Percentiles rank a stretch among this genome's conserved stretches.
phyloP scores from a whole-genome alignment of 2,888 invertebrate species.

The Drosophila borborema region DNA sequence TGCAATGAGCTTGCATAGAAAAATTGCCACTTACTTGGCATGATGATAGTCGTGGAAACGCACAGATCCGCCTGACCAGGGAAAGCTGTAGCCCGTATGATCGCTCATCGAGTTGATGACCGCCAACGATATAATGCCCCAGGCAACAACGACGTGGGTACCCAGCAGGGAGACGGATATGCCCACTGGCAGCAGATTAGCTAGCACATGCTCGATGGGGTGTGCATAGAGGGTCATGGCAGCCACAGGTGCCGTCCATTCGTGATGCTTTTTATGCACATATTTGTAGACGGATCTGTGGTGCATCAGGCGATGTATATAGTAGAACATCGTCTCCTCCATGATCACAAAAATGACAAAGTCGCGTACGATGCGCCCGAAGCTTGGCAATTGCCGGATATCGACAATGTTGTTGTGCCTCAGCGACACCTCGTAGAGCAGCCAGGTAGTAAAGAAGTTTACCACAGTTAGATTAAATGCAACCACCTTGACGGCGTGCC shows the following conservation, averaged over 20 bases:
- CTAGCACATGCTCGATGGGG: constrained; percentile 90
- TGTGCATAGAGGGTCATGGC: constrained; percentile 92
- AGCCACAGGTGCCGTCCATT: constrained; percentile 94
- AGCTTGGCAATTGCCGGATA: constrained; percentile 89
- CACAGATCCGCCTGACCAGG: constrained; percentile 90
- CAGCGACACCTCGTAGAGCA: constrained; percentile 38
- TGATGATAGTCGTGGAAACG: constrained; percentile 95
- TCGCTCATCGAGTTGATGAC: constrained; percentile 91
- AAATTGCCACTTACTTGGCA: constrained; percentile 87
- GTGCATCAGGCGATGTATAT: constrained; percentile 92
- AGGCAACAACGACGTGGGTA: constrained; percentile 90
- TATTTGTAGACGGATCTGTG: constrained; percentile 90
- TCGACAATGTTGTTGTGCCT: constrained; percentile 82
- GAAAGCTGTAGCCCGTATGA: constrained; percentile 93
- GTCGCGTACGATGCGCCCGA: constrained; percentile 88
- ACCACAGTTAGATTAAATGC: constrained; percentile 90
- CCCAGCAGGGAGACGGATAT: constrained; percentile 89
- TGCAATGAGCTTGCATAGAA: not conserved
- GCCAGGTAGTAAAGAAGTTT: constrained; percentile 87
- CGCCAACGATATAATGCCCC: constrained; percentile 91
- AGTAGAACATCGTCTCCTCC: constrained; percentile 93
- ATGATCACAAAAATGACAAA: constrained; percentile 89
- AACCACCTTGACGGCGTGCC: constrained; percentile 88
- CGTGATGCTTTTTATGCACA: constrained; percentile 94
- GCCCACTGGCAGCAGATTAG: constrained; percentile 91